These are phyloP conservation scores for Listronotus oregonensis DNA, from an alignment of 1,140 invertebrate genomes.

Conservation along the genomic window DNA sequence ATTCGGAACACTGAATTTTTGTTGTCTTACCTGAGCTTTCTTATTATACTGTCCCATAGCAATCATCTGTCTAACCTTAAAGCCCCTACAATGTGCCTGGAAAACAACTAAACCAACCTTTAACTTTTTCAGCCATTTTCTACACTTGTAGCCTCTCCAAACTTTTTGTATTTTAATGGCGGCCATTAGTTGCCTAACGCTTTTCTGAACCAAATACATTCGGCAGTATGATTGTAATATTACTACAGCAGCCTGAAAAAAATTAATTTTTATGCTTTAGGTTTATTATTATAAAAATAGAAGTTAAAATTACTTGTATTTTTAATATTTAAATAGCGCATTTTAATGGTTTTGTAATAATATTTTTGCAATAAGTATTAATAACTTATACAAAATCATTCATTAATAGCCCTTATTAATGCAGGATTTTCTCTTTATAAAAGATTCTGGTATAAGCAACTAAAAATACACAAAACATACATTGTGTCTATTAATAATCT, in stretches of 20 bases:
- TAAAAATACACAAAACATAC: too few relatives aligned
- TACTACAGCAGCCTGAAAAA: constrained; percentile 62
- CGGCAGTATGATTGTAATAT: constrained; percentile 79
- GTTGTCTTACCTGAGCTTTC: constrained; percentile 41
- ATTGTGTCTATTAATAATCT: too few relatives aligned
- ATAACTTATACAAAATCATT: constrained; percentile 6
- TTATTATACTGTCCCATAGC: constrained; percentile 38
- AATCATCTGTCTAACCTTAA: constrained; percentile 61
- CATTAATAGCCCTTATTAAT: too few relatives aligned
- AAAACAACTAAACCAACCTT: constrained; percentile 66
- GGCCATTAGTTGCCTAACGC: constrained; percentile 61
- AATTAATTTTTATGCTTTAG: not conserved
- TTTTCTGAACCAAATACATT: constrained; percentile 64
- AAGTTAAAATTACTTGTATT: constrained; percentile 4
- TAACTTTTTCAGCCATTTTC: constrained; percentile 71
- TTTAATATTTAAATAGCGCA: not conserved
- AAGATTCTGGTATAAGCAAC: too few relatives aligned
- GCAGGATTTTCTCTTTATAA: too few relatives aligned
- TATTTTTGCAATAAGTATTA: too few relatives aligned
- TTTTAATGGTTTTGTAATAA: too few relatives aligned
- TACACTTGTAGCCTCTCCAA: constrained; percentile 71
- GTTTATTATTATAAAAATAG: not conserved
- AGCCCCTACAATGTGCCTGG: constrained; percentile 74
- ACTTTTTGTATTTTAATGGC: constrained; percentile 76
- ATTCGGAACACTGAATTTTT: not conserved